A percentile compares a stretch with the other conserved stretches of the same genome.
Conservation (phyloP, 2,888 invertebrate species). For the Pseudanteris insignis region DNA sequence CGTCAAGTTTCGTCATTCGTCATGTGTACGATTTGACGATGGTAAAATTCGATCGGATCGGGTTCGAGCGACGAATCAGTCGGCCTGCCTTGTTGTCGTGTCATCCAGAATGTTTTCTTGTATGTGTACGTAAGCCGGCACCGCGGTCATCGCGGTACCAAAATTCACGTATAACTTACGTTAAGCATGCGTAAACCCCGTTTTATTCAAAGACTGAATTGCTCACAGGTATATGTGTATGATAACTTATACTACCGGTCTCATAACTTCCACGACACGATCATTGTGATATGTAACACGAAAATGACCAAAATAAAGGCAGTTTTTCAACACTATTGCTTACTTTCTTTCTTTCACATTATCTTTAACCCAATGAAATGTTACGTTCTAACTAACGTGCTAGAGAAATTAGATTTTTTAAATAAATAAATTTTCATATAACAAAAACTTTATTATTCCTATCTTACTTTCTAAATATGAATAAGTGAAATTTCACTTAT, state of each 20-base stretch:
- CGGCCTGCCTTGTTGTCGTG: slow-evolving; percentile 42
- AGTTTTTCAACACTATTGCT: background rate
- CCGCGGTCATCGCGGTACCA: slow-evolving; percentile 25
- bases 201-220: slow-evolving; percentile 40
- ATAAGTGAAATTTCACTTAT: no score
- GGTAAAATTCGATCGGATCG: slow-evolving; percentile 31
- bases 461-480: no score
- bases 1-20: slow-evolving; percentile 36
- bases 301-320: slow-evolving; percentile 18
- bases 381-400: background rate
- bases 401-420: no score
- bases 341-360: background rate
- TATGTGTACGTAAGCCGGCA: slow-evolving; percentile 43
- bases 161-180: slow-evolving; percentile 23
- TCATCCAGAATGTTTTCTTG: slow-evolving; percentile 40
- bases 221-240: slow-evolving; percentile 39
- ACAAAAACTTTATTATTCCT: no score
- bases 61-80: slow-evolving; percentile 28
- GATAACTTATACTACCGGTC: slow-evolving; percentile 2
- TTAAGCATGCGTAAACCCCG: slow-evolving; percentile 13
- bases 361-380: background rate
- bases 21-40: slow-evolving; percentile 29
- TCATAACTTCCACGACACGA: slow-evolving; percentile 3
- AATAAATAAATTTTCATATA: no score
- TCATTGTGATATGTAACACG: slow-evolving; percentile 22